Evolutionary conservation across 1,140 invertebrate species (phyloP).

Genomic region (Amphibalanus amphitrite): DNA sequence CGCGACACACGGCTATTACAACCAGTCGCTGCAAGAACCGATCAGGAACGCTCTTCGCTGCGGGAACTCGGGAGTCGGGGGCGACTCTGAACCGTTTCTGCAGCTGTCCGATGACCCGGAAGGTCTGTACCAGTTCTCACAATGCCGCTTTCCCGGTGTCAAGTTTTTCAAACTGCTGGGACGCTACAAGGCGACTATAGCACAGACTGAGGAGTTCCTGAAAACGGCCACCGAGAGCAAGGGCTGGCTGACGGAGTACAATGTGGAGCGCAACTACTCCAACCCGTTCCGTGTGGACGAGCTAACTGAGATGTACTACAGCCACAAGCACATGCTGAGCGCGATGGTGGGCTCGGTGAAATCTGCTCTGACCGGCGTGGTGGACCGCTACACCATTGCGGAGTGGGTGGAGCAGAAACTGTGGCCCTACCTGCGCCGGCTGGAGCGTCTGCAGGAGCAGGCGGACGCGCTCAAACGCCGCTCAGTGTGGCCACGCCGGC

Average conservation of each 20-base stretch:
- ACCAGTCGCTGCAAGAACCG: slow-evolving; percentile 19
- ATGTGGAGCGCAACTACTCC: slow-evolving; percentile 54
- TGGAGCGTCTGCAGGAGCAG: slow-evolving; percentile 34
- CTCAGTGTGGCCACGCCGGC: slow-evolving; percentile 37
- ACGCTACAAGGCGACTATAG: slow-evolving; percentile 33
- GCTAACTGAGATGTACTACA: slow-evolving; percentile 41
- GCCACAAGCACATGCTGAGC: slow-evolving; percentile 24
- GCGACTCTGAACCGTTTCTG: not conserved
- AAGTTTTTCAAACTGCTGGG: slow-evolving; percentile 38
- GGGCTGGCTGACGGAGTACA: slow-evolving; percentile 66
- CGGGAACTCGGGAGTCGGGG: too few relatives aligned
- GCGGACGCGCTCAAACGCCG: slow-evolving; percentile 34
- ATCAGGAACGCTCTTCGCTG: slow-evolving; percentile 24
- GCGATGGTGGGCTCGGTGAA: slow-evolving; percentile 40
- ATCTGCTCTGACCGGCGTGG: slow-evolving; percentile 44
- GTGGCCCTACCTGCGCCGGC: slow-evolving; percentile 33
- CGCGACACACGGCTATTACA: slow-evolving; percentile 17
- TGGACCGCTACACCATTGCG: slow-evolving; percentile 49
- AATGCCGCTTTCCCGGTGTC: slow-evolving; percentile 37
- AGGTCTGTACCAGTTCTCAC: slow-evolving; percentile 37
- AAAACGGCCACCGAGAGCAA: slow-evolving; percentile 20
- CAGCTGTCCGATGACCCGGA: slow-evolving; percentile 36
- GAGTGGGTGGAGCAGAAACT: slow-evolving; percentile 56
- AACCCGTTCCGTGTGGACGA: slow-evolving; percentile 52
- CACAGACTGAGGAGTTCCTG: slow-evolving; percentile 23